These are phyloP conservation scores for Epistrophe eligans DNA, from an alignment of 2,888 invertebrate species.

Conservation along the genomic window DNA sequence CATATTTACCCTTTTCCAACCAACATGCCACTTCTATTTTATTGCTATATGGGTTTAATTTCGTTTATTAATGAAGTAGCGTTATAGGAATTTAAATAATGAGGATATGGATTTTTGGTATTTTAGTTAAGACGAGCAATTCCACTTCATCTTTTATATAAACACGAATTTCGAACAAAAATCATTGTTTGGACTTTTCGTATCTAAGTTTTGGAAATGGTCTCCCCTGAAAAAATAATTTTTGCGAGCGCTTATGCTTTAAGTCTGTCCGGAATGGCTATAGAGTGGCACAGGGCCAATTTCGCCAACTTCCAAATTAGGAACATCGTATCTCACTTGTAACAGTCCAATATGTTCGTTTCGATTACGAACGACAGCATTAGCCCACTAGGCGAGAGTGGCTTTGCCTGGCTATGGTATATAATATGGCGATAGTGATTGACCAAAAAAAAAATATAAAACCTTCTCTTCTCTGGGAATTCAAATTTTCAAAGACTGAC, in stretches of 20 bases:
- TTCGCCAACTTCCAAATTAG: conserved; percentile 56
- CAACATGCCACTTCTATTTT: background rate
- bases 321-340: conserved; percentile 53
- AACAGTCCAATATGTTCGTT: conserved; percentile 52
- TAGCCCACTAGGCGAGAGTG: conserved; percentile 57
- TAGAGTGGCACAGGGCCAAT: conserved; percentile 55
- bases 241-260: conserved; percentile 1
- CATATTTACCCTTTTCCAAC: background rate
- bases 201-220: too few relatives aligned
- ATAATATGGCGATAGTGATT: conserved; percentile 9
- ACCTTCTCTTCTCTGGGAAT: conserved; percentile 49
- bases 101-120: too few relatives aligned
- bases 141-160: too few relatives aligned
- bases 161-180: too few relatives aligned
- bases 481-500: conserved; percentile 38
- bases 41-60: background rate
- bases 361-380: conserved; percentile 58
- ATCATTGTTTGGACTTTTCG: too few relatives aligned
- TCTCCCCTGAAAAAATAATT: background rate
- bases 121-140: too few relatives aligned
- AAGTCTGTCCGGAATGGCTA: background rate
- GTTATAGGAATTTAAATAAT: background rate
- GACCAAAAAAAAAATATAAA: conserved; percentile 41
- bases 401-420: background rate
- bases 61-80: background rate